These are phyloP conservation scores for Acleris holmiana DNA, from an alignment of 2,888 invertebrate species.

Conservation along the genomic window DNA sequence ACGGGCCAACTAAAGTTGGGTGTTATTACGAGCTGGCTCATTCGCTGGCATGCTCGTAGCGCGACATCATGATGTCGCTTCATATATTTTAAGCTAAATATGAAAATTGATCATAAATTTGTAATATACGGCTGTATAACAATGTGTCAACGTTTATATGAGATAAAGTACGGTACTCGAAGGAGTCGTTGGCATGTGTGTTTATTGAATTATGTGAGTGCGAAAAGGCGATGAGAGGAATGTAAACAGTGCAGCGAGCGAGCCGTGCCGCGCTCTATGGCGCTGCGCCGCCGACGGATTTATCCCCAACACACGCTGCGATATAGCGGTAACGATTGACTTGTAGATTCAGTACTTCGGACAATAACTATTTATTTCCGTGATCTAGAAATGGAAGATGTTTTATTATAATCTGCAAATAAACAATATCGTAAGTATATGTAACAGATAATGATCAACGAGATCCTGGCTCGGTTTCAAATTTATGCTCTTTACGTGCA, in stretches of 20 bases:
- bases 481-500: slow-evolving; percentile 35
- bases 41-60: slow-evolving; percentile 16
- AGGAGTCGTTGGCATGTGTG: slow-evolving; percentile 54
- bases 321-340: slow-evolving; percentile 53
- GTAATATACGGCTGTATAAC: slow-evolving; percentile 9
- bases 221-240: slow-evolving; percentile 67
- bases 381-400: slow-evolving; percentile 38
- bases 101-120: slow-evolving; percentile 12
- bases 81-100: slow-evolving; percentile 9
- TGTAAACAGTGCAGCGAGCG: slow-evolving; percentile 65
- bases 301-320: slow-evolving; percentile 57
- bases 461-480: slow-evolving; percentile 34
- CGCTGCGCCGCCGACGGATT: slow-evolving; percentile 64
- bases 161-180: slow-evolving; percentile 39
- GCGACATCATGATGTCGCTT: slow-evolving; percentile 17
- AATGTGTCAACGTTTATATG: slow-evolving; percentile 17
- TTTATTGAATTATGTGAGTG: slow-evolving; percentile 67
- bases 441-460: slow-evolving; percentile 26
- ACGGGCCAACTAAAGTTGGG: slow-evolving; percentile 40
- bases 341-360: slow-evolving; percentile 46
- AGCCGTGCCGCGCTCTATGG: slow-evolving; percentile 53
- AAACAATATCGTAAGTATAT: slow-evolving; percentile 15
- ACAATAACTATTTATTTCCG: slow-evolving; percentile 43
- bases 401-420: slow-evolving; percentile 35
- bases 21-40: slow-evolving; percentile 15